These are phyloP conservation scores for Heliconius eleuchia DNA, from an alignment of 1,140 invertebrate genomes.

Conservation along the genomic window DNA sequence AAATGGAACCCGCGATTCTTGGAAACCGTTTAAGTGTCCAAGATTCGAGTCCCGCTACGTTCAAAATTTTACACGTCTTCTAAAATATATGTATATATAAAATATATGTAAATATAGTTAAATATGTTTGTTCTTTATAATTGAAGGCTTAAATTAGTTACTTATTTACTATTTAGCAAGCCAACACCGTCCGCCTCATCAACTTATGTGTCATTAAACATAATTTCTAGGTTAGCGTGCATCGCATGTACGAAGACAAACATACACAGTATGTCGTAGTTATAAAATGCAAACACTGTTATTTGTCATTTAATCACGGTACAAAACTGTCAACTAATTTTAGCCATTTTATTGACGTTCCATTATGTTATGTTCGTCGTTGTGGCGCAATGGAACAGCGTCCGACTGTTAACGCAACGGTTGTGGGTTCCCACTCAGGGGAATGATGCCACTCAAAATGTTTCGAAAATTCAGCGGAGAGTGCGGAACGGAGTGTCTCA, in stretches of 20 bases:
- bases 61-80: neutral
- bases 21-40: no score
- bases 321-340: neutral
- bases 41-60: no score
- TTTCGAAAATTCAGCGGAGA: no score
- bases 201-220: slow-evolving; percentile 10
- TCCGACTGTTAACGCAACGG: no score
- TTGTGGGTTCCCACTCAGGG: no score
- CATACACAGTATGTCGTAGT: neutral
- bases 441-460: no score
- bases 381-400: no score
- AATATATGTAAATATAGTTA: neutral
- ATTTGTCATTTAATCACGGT: neutral
- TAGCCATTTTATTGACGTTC: neutral
- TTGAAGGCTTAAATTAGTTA: neutral
- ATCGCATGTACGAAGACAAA: neutral
- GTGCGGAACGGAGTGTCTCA: no score
- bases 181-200: neutral
- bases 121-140: neutral
- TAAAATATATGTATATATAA: neutral
- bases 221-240: slow-evolving; percentile 14
- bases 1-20: no score
- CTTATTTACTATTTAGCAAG: neutral
- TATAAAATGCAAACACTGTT: neutral
- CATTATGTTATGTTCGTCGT: neutral